Evolutionary conservation across 2,888 invertebrate genomes (phyloP), one percentile per base, ranked within the genome.

Genomic region (Cantharis rufa): DNA sequence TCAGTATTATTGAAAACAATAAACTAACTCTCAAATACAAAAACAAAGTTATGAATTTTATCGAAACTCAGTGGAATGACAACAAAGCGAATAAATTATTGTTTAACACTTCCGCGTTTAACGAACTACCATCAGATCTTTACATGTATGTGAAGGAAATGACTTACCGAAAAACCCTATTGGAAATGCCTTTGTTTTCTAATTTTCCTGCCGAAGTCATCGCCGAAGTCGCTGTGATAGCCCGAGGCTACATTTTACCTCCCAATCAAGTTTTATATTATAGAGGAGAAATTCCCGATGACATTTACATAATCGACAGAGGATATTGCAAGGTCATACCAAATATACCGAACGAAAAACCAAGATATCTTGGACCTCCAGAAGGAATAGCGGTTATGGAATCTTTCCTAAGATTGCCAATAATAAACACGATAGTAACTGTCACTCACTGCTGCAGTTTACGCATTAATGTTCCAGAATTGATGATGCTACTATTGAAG

Each of bases 231-330:
- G 77, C 76, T 64, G 16, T 71, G 1, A 64, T 70, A 32, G 61
- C 70, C 48, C n/a, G 32, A 7, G 16, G 24, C 1, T 62, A 62
- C 2, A 71, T 70, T 15, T 15, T 79, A 10, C 80, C 80, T 21
- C 64, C 74, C 24, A 73, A 80, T 24, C 78, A 81, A 27, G 74
- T 76, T 7, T 15, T 81, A 5, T 74, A 74, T 18, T 80, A 80
- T 28, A 69, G 77, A 1, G 79, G 80, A 9, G 80, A 80, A 66
- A 72, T 78, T 13, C 66, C 64, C 7, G 15, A 64, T 2, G 62
- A 62, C 0, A 70, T 80, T 2, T 77, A 77, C 18, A 74, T 80
- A 15, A 32, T 77, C 1, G 15, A 15, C 7, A 61, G 66, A 16
- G 77, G 77, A 15, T 71, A 63, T 66, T 78, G 75, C 27, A 63